Percentiles rank a stretch among this genome's conserved stretches.
These are phyloP conservation scores for Crypturellus tataupa DNA, from an alignment of 2,797 vertebrate genomes.

Conservation along the genomic window DNA sequence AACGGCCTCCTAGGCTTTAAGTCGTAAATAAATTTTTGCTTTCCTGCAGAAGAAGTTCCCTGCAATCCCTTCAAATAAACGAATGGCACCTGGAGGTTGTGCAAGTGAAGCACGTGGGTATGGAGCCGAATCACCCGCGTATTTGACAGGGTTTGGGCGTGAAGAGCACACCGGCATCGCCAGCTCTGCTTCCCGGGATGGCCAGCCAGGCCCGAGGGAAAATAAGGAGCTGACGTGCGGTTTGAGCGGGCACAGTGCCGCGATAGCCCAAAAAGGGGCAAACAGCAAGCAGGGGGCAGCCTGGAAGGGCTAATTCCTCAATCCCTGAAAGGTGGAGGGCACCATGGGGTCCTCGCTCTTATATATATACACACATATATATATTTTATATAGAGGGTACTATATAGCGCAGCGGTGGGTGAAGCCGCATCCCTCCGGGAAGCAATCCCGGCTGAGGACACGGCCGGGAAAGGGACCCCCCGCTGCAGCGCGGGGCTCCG, in stretches of 20 bases:
- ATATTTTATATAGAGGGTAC: too few relatives aligned
- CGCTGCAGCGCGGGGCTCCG: background rate
- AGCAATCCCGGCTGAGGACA: constrained; percentile 85
- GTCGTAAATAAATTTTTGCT: background rate
- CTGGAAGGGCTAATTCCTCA: background rate
- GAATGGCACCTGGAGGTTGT: background rate
- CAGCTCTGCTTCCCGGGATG: fast-evolving
- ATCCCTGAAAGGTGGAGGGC: too few relatives aligned
- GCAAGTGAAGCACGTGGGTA: fast-evolving
- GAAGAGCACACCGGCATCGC: background rate
- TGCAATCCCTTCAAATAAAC: background rate
- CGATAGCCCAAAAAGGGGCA: too few relatives aligned
- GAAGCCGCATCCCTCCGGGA: constrained; percentile 52
- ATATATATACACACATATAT: background rate
- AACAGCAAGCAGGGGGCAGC: too few relatives aligned
- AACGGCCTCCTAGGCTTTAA: background rate
- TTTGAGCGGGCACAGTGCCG: fast-evolving
- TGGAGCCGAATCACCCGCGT: fast-evolving
- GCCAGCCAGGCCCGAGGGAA: background rate
- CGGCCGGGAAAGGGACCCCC: constrained; percentile 81
- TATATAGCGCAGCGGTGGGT: constrained; percentile 10
- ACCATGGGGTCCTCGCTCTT: too few relatives aligned
- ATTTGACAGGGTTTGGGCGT: background rate
- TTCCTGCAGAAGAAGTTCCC: background rate
- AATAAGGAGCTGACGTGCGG: background rate